Evolutionary conservation across 2,113 vertebrate species (phyloP), one percentile per base, ranked within the genome.

Genomic region (Oxyura jamaicensis): DNA sequence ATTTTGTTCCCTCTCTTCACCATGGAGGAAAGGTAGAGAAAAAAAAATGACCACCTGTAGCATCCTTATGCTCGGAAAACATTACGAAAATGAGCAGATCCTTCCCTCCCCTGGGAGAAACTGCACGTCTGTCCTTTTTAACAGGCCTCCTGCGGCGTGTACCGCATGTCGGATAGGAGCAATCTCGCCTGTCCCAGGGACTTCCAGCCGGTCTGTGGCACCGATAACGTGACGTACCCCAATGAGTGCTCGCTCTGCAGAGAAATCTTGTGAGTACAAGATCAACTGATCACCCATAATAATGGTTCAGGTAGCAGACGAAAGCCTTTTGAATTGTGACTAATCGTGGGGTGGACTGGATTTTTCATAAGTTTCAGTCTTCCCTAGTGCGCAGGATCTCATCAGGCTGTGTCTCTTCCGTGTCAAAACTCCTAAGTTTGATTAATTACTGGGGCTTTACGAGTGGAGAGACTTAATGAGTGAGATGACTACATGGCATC

Each of bases 181-280:
- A 11, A 2, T 12, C 5, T 63, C 18, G 19, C 8, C 59, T 97
- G 96, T 23, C 67, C 96, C 31, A 91, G 84, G 59, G 23, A 33
- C 71, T 96, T 71, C 1, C 6, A 59, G 6, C 96, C 96, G 0
- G 75, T 95, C 41, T 97, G 96, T 0, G 96, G 96, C 33, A 97
- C 92, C 5, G 33, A 97, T 0, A 21, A 28, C 1, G 14, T 89
- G 50, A 96, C 95, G 72, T 97, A 97, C 63, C 23, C 85, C 86
- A 97, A 96, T 0, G 95, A 96, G 86, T 97, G 96, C 81, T 11
- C 63, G 25, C 95, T 96, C 81, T 97, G 96, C 86, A 69, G 0
- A 15, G 83, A 65, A 10, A 3, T 83, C 8, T 0, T 84, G 96
- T 97, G 77, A 97, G 96, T 95, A 73, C 1, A 31, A 59, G 28